Base-by-base conservation (phyloP, 2,888 invertebrate genomes). In the Drosophila buzzatii region DNA sequence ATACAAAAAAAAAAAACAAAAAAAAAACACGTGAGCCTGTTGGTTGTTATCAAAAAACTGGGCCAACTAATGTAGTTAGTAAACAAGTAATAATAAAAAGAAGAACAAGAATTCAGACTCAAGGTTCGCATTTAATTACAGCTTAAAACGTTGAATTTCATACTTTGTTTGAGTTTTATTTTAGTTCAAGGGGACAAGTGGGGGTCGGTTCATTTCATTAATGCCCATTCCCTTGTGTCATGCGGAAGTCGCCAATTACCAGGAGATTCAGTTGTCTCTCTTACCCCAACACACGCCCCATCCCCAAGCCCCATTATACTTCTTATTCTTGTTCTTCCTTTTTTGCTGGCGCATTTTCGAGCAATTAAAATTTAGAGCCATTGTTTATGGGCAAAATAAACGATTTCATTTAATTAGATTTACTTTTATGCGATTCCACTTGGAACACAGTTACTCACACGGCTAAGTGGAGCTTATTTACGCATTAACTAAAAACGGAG, bases 391-490 rank as follows among this genome's bases (percentile, higher is more conserved):
- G 41, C 66, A 59, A 69, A 86, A 70, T 67, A 76, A 79, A 77
- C 76, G 82, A 82, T 85, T 87, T 70, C 82, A 88, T 82, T 90
- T 82, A 88, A 85, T 85, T 90, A 85, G 90, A 90, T 90, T 90
- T 82, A 85, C 70, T 85, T 85, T 85, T 70, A 90, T 85, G 89
- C 63, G 67, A 45, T 79, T 66, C 63, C 56, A 61, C 81, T 70
- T 60, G 62, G 80, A 76, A n/a, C 31, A 55, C 49, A 45, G 53
- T 53, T 45, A 39, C 81, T 42, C 70, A 53, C 61, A 73, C 37
- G 57, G 55, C 63, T 65, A 68, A 77, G 64, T 77, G 70, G 61
- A 53, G 75, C 80, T 82, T 76, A 86, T 79, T 79, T 81, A 78
- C 79, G 74, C 79, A 70, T 79, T 78, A 73, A 62, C 64, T 53